phyloP scores from a whole-genome alignment of 2,888 invertebrate species.

The Cylloceria caligata region DNA sequence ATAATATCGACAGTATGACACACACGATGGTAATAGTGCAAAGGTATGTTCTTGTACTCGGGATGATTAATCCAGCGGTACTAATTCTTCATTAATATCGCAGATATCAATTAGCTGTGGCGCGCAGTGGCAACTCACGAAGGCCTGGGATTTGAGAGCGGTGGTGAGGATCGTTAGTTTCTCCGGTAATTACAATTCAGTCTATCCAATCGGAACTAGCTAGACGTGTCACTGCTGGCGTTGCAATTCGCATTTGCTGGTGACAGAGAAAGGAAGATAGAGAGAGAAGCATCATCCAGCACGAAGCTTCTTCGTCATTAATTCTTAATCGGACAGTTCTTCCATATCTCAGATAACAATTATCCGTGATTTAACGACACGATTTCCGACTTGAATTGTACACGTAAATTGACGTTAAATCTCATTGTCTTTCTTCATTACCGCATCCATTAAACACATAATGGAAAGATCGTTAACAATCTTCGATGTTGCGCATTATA shows the following conservation, averaged over 20 bases:
- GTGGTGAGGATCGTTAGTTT: constrained; percentile 56
- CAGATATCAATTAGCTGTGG: constrained; percentile 66
- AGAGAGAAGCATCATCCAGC: constrained; percentile 1
- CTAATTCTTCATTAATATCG: constrained; percentile 69
- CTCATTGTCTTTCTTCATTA: constrained; percentile 4
- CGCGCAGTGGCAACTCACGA: constrained; percentile 42
- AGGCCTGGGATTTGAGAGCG: background rate
- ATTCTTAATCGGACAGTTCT: constrained; percentile 62
- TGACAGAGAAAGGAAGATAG: constrained; percentile 25
- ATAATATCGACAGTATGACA: constrained; percentile 17
- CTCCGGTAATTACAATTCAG: constrained; percentile 66
- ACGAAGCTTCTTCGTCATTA: constrained; percentile 47
- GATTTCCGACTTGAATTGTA: background rate
- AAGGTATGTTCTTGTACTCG: constrained; percentile 47
- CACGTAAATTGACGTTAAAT: constrained; percentile 6
- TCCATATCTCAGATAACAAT: constrained; percentile 44
- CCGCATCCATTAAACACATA: constrained; percentile 4
- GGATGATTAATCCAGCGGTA: constrained; percentile 62
- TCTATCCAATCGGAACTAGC: constrained; percentile 65
- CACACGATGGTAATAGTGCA: constrained; percentile 12
- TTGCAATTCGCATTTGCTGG: constrained; percentile 56
- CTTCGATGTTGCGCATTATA: background rate
- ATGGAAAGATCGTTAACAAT: background rate
- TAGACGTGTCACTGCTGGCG: constrained; percentile 65
- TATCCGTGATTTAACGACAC: constrained; percentile 37